These are phyloP conservation scores for Galaxea fascicularis DNA, from an alignment of 92 coral and sea anemone genomes.

Conservation along the genomic window DNA sequence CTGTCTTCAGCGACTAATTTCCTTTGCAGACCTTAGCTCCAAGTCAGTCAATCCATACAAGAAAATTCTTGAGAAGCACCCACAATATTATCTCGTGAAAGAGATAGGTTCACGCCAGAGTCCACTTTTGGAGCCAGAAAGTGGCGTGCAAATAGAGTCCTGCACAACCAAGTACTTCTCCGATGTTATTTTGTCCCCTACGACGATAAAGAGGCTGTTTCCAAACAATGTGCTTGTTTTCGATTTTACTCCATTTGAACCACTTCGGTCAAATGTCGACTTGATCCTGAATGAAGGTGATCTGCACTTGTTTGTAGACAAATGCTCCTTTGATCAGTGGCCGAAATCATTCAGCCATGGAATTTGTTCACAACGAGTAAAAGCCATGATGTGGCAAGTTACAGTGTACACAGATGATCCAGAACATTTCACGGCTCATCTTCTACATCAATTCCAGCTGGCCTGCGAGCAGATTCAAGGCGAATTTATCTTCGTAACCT, in stretches of 20 bases:
- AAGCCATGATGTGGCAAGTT: neutral
- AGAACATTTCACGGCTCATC: constrained; percentile 68
- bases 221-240: constrained; percentile 39
- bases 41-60: too few relatives aligned
- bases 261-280: neutral
- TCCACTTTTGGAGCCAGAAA: neutral
- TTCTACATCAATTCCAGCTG: constrained; percentile 65
- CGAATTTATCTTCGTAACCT: too few relatives aligned
- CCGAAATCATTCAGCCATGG: constrained; percentile 88
- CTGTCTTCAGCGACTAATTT: neutral
- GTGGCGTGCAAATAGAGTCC: neutral
- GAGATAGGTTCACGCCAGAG: neutral
- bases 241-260: neutral
- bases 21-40: too few relatives aligned
- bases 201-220: constrained; percentile 29
- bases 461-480: constrained; percentile 33
- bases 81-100: neutral
- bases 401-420: constrained; percentile 48
- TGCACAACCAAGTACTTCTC: neutral
- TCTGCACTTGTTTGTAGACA: constrained; percentile 61
- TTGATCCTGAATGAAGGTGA: constrained; percentile 51
- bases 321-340: constrained; percentile 33
- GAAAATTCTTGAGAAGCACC: neutral
- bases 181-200: neutral
- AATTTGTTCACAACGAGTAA: neutral